Percentiles rank a stretch among this genome's conserved stretches.
phyloP scores from a whole-genome alignment of 2,113 vertebrate genomes.

The Microcebus ravelobensis region DNA sequence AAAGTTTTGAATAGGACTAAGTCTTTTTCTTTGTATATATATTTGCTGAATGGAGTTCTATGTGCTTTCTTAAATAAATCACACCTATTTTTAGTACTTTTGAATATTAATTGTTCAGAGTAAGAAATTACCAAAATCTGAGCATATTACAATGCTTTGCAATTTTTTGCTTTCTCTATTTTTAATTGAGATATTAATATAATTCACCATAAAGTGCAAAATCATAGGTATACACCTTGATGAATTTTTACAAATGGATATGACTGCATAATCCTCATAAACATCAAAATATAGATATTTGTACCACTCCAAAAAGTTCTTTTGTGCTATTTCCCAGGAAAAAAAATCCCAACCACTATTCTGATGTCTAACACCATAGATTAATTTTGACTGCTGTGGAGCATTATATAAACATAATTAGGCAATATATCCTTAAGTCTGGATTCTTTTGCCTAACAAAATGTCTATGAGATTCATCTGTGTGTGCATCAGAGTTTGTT shows the following conservation, averaged over 20 bases:
- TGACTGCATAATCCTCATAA: background rate
- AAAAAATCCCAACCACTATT: background rate
- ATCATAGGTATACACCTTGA: background rate
- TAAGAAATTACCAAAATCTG: background rate
- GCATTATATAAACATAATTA: background rate
- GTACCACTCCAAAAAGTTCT: background rate
- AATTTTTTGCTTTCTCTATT: background rate
- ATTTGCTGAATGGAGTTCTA: background rate
- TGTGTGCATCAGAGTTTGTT: background rate
- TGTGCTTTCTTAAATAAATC: background rate
- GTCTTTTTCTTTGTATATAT: background rate
- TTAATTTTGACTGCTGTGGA: background rate
- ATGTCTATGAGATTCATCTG: background rate
- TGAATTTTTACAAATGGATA: background rate
- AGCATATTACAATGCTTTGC: background rate
- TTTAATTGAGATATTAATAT: background rate
- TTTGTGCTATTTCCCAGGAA: background rate
- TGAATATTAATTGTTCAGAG: background rate
- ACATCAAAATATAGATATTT: background rate
- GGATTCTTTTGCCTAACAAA: background rate
- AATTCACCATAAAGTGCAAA: background rate
- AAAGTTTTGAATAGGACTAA: background rate
- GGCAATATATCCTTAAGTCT: background rate
- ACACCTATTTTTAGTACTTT: background rate
- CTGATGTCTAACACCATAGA: background rate